Percentiles rank a stretch among this genome's conserved stretches.
phyloP scores from a whole-genome alignment of 2,113 vertebrate genomes.

The Tichodroma muraria region DNA sequence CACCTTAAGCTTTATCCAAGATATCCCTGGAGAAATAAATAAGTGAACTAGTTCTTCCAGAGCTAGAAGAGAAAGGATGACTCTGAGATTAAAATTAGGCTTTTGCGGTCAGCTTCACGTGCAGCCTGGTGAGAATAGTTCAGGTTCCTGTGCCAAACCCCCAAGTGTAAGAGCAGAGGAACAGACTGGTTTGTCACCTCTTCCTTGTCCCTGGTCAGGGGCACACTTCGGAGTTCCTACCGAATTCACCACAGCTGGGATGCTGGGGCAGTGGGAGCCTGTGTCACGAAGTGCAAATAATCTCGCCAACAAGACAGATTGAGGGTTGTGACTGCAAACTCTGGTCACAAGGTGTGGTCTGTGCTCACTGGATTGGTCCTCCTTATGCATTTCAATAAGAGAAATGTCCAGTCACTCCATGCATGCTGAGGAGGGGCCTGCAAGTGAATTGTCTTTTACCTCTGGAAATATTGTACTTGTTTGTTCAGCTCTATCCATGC shows the following conservation, averaged over 20 bases:
- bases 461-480: not conserved
- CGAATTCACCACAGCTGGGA: not conserved
- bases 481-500: not conserved
- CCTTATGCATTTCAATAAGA: not conserved
- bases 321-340: not conserved
- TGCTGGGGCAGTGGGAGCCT: not conserved
- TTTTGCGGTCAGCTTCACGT: not conserved
- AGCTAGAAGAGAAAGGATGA: not conserved
- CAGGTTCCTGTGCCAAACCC: not conserved
- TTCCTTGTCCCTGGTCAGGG: not conserved
- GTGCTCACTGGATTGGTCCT: not conserved
- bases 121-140: not conserved
- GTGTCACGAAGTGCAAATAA: not conserved
- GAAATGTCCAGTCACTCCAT: not conserved
- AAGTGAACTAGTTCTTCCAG: not conserved
- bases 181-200: not conserved
- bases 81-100: not conserved
- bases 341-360: not conserved
- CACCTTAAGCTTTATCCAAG: not conserved
- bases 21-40: not conserved
- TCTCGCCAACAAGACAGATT: not conserved
- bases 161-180: not conserved
- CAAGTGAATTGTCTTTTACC: not conserved
- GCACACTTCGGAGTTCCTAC: not conserved
- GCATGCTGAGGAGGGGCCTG: not conserved